A percentile compares a stretch with the other conserved stretches of the same genome.
phyloP scores from a whole-genome alignment of 2,797 vertebrate species.

The Dendrocincla fuliginosa region DNA sequence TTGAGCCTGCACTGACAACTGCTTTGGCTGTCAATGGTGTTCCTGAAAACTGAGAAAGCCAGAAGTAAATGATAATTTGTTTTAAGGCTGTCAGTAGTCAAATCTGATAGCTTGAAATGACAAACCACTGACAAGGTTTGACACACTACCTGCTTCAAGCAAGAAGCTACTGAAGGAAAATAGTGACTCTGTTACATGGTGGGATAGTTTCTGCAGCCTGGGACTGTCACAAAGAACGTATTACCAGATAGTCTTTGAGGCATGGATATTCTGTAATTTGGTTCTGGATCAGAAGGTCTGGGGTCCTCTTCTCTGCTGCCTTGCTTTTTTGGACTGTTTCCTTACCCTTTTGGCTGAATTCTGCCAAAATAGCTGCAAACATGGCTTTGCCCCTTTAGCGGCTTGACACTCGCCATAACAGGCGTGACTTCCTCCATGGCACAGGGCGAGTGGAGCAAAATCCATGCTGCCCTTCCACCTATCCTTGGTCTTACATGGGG shows the following conservation, averaged over 20 bases:
- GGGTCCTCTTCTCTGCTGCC: neutral
- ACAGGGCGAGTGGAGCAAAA: rapidly evolving
- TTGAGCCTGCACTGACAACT: neutral
- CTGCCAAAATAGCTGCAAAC: neutral
- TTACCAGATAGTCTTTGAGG: neutral
- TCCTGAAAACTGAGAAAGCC: neutral
- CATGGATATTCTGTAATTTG: neutral
- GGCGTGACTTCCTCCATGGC: neutral
- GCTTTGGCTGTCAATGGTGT: neutral
- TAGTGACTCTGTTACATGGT: neutral
- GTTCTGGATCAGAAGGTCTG: neutral
- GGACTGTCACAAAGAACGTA: neutral
- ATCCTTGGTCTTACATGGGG: rapidly evolving
- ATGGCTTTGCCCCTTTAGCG: neutral
- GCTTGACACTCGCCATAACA: neutral
- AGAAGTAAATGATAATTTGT: neutral
- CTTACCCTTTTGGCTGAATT: neutral
- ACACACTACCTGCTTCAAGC: neutral
- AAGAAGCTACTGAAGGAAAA: neutral
- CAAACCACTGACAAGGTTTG: neutral
- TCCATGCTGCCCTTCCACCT: neutral
- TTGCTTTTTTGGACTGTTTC: neutral
- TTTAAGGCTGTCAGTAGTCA: neutral
- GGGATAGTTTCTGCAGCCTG: neutral
- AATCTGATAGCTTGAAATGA: neutral